Evolutionary conservation across 2,797 vertebrate genomes (phyloP).

Genomic region (Cuniculus paca): DNA sequence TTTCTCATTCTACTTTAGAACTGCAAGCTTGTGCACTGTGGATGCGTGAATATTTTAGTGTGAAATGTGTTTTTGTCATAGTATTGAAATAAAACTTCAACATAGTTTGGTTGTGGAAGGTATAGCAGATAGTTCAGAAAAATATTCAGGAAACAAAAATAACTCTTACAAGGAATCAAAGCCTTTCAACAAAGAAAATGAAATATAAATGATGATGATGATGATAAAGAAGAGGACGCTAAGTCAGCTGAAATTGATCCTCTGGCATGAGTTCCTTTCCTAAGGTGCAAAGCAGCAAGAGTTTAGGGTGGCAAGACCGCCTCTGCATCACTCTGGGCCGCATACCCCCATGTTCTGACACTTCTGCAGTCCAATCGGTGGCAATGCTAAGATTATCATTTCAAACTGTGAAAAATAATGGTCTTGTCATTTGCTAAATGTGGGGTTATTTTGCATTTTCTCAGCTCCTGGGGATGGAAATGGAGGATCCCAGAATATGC

Average conservation of each 20-base stretch:
- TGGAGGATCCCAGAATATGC: slow-evolving; percentile 79
- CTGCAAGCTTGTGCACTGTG: slow-evolving; percentile 99
- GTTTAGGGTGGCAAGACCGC: slow-evolving; percentile 69
- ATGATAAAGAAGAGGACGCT: slow-evolving; percentile 59
- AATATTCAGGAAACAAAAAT: slow-evolving; percentile 88
- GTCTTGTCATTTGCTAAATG: slow-evolving; percentile 88
- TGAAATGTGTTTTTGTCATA: slow-evolving; percentile 97
- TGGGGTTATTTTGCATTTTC: slow-evolving; percentile 86
- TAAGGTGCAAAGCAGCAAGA: slow-evolving; percentile 80
- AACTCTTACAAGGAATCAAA: slow-evolving; percentile 86
- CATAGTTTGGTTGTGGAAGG: slow-evolving; percentile 97
- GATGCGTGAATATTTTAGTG: slow-evolving; percentile 96
- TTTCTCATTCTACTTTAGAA: slow-evolving; percentile 91
- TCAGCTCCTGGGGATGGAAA: slow-evolving; percentile 87
- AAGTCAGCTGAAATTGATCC: slow-evolving; percentile 66
- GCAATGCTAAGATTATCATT: slow-evolving; percentile 83
- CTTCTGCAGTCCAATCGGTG: slow-evolving; percentile 80
- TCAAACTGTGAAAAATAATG: slow-evolving; percentile 87
- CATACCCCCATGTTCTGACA: slow-evolving; percentile 51
- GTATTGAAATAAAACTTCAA: slow-evolving; percentile 94
- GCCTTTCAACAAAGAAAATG: slow-evolving; percentile 86
- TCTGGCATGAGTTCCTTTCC: slow-evolving; percentile 86
- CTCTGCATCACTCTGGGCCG: slow-evolving; percentile 60
- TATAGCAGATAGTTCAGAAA: slow-evolving; percentile 93
- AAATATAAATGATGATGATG: slow-evolving; percentile 81